Conservation (phyloP, 2,113 vertebrate species). For the Circaetus cinerascens region DNA sequence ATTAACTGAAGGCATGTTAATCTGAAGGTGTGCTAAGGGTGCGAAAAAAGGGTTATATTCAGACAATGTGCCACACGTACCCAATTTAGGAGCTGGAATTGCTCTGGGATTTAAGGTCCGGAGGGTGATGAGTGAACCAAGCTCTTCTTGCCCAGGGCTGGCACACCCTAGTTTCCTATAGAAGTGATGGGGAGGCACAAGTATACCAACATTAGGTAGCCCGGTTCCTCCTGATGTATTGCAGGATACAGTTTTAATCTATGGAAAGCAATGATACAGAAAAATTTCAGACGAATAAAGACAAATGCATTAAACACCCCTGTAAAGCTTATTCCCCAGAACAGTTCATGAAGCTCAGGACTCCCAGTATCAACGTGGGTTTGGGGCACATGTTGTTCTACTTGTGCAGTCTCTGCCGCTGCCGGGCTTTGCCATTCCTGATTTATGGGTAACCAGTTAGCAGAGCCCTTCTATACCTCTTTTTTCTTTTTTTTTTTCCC, state of each 20-base stretch:
- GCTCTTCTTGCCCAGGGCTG: background rate
- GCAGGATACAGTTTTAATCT: background rate
- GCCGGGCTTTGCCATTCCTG: background rate
- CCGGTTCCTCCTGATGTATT: background rate
- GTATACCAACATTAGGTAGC: background rate
- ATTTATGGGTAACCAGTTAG: background rate
- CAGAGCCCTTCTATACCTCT: background rate
- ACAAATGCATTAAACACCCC: background rate
- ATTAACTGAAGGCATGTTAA: background rate
- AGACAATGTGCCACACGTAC: background rate
- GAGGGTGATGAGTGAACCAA: background rate
- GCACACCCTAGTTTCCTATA: background rate
- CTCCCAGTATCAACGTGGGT: background rate
- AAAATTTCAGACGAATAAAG: background rate
- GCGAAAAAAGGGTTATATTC: background rate
- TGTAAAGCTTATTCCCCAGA: background rate
- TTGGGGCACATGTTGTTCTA: background rate
- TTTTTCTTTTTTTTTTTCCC: background rate
- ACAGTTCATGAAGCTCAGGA: background rate
- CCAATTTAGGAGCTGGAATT: background rate
- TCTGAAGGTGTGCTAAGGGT: background rate
- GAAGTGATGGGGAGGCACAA: background rate
- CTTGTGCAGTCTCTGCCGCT: background rate
- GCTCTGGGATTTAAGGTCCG: background rate
- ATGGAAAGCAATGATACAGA: background rate